These are phyloP conservation scores for Phorcus lineatus DNA, from an alignment of 2,888 invertebrate species.

Conservation along the genomic window DNA sequence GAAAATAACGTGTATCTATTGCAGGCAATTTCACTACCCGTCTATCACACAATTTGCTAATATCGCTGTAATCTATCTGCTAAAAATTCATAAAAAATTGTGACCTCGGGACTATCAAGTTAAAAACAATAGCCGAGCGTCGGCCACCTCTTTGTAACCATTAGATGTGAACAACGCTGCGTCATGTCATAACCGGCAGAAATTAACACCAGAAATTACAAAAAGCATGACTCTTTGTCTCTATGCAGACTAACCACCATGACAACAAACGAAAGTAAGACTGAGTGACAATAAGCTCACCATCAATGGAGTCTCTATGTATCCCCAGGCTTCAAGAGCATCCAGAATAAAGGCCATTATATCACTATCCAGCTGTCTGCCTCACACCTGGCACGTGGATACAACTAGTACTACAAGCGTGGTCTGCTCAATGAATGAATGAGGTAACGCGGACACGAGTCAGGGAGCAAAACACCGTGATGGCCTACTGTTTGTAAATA, in stretches of 20 bases:
- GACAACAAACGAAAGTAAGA: too few relatives aligned
- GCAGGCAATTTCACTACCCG: not conserved
- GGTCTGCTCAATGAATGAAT: not conserved
- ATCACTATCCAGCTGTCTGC: not conserved
- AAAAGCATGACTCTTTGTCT: too few relatives aligned
- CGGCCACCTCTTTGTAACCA: not conserved
- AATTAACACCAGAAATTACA: too few relatives aligned
- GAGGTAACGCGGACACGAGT: not conserved
- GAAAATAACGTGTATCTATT: constrained; percentile 1
- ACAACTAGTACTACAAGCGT: not conserved
- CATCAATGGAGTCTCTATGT: not conserved
- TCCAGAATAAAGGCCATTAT: constrained; percentile 1
- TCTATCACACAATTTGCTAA: constrained; percentile 6
- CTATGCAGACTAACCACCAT: too few relatives aligned
- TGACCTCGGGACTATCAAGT: not conserved
- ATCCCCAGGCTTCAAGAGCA: not conserved
- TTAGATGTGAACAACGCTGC: too few relatives aligned
- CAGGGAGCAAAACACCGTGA: not conserved
- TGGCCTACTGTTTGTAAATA: not conserved
- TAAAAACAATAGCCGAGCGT: not conserved
- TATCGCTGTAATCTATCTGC: not conserved
- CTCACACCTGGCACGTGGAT: not conserved
- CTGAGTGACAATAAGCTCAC: too few relatives aligned
- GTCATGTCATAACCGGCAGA: too few relatives aligned
- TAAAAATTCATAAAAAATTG: not conserved